Evolutionary conservation across 1,140 invertebrate species (phyloP).

Genomic region (Papilio dardanus): DNA sequence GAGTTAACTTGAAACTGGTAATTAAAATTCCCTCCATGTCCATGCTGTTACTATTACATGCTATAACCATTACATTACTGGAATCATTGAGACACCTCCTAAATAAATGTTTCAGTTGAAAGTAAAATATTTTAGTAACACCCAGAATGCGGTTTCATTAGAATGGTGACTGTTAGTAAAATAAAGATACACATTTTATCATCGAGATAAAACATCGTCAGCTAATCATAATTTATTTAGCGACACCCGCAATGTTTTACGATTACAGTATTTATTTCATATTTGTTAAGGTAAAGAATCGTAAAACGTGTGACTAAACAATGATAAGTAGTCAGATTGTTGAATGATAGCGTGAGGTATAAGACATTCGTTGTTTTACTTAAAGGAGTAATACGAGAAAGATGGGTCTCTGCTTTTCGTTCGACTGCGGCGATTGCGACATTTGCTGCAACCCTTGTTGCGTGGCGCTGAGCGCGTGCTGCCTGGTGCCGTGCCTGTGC

Average conservation of each 20-base stretch:
- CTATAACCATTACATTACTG: neutral
- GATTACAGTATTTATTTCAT: constrained; percentile 30
- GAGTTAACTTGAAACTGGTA: neutral
- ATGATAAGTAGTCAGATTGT: constrained; percentile 41
- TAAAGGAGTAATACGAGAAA: constrained; percentile 50
- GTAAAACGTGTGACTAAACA: constrained; percentile 27
- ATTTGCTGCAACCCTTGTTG: constrained; percentile 71
- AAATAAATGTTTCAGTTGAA: too few species aligned
- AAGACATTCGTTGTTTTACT: constrained; percentile 58
- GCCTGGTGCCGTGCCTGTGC: constrained; percentile 69
- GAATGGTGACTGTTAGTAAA: constrained; percentile 10
- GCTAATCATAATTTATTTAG: constrained; percentile 17
- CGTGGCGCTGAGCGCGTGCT: constrained; percentile 70
- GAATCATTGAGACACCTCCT: neutral
- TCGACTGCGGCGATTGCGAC: constrained; percentile 73
- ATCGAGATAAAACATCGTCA: constrained; percentile 18
- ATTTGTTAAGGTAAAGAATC: constrained; percentile 28
- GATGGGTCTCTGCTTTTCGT: constrained; percentile 74
- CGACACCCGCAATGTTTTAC: neutral
- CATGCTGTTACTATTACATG: too few species aligned
- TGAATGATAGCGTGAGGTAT: constrained; percentile 41
- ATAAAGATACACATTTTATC: constrained; percentile 25
- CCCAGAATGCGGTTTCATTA: neutral
- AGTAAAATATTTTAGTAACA: too few species aligned
- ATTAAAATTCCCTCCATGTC: neutral